Evolutionary conservation across 2,113 vertebrate species (phyloP).

Genomic region (Lampris incognitus): DNA sequence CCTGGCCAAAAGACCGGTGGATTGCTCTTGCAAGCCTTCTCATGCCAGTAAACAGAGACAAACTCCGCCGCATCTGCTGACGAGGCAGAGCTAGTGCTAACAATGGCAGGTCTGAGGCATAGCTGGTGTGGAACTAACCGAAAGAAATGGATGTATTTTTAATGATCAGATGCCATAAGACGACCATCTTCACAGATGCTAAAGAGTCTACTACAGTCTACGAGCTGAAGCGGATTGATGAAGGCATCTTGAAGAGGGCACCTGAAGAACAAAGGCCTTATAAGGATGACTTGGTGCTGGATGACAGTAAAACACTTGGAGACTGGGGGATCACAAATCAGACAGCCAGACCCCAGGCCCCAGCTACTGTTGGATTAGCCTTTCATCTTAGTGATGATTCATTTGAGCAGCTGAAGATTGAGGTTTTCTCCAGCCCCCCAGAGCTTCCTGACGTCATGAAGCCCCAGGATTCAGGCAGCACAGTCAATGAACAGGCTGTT

Average conservation of each 20-base stretch:
- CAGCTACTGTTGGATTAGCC: conserved; percentile 90
- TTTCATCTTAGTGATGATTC: conserved; percentile 87
- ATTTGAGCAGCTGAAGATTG: conserved; percentile 88
- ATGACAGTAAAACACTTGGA: conserved; percentile 88
- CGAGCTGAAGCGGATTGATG: conserved; percentile 91
- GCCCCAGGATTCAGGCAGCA: conserved; percentile 91
- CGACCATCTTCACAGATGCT: conserved; percentile 93
- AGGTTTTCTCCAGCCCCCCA: conserved; percentile 90
- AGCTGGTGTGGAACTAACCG: conserved; percentile 64
- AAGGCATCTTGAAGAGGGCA: conserved; percentile 90
- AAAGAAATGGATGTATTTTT: conserved; percentile 90
- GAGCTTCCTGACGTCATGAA: conserved; percentile 95
- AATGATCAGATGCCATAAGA: conserved; percentile 92
- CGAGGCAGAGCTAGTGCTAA: too few relatives aligned
- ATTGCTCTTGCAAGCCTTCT: too few relatives aligned
- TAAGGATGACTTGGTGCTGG: conserved; percentile 91
- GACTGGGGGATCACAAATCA: conserved; percentile 94
- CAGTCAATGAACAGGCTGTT: conserved; percentile 90
- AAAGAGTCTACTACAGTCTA: conserved; percentile 92
- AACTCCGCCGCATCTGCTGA: too few relatives aligned
- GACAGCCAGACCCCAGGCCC: conserved; percentile 90
- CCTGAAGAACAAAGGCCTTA: conserved; percentile 92
- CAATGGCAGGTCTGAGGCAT: conserved; percentile 32
- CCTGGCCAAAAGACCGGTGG: too few relatives aligned
- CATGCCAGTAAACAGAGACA: too few relatives aligned